Evolutionary conservation across 2,113 vertebrate genomes (phyloP), one percentile per base, ranked within the genome.

Genomic region (Rhombomys opimus): DNA sequence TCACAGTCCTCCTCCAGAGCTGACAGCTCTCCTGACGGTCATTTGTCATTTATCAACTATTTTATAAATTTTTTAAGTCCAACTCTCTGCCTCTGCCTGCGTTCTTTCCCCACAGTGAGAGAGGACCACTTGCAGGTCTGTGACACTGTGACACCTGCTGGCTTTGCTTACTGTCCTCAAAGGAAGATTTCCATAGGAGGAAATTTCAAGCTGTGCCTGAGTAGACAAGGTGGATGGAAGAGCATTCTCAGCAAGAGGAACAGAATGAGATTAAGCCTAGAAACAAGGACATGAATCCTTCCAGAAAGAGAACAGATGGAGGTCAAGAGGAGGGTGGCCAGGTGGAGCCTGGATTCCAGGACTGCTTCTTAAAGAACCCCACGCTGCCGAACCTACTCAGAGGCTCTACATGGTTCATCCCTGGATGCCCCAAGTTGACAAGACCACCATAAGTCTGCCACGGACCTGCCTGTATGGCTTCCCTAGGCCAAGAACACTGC

Each of bases 371-470:
- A 59, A 73, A 27, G 61, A 63, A 41, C 57, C 17, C 46, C 25
- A 57, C 9, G 10, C 57, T 57, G 15, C 57, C 15, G 13, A 57
- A 14, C 41, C 23, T 14, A 2, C 2, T 35, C 20, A 65, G 2
- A 0, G 35, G 65, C 32, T 61, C 46, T 27, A 11, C 1, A 27
- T 1, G 38, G 3, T 54, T 25, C 0, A 10, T 13, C 0, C 17
- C 46, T 52, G 13, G 73, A 72, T 38, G 88, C 38, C 54, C 50
- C 5, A 32, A 35, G 65, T n/a, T 41, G 25, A 18, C 13, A 13
- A 52, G 41, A 82, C 20, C 4, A 0, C 50, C 15, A 2, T 5
- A 41, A 14, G 6, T 72, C 11, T 10, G 10, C 14, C 27, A 18
- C 20, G 8, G 87, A 17, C 35, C 32, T 22, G 20, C 41, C 30